Evolutionary conservation across 1,140 invertebrate genomes (phyloP), one percentile per base, ranked within the genome.

Genomic region (Tetramorium alpestre): DNA sequence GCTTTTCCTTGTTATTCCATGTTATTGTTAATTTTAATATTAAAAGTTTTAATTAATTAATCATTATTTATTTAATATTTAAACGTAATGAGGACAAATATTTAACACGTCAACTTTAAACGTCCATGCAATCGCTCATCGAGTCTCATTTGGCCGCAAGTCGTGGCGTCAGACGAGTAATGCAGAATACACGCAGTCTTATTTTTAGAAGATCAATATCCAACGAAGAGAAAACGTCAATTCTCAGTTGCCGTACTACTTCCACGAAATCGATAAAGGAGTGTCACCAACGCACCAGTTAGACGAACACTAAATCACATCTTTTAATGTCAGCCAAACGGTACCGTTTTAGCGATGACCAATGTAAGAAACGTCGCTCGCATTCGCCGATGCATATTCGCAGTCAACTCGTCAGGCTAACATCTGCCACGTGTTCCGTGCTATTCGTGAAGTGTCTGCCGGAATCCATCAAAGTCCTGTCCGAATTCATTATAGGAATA

Each of bases 141-240:
- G 54, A 44, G 56, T 64, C 28, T 16, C 33, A 54, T 6, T 41
- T 64, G 82, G 28, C 8, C 33, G 33, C 73, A n/a, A 85, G 60
- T 85, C 47, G 64, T 54, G 28, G 67, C 54, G 41, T 8, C 44
- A 22, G 25, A 16, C 58, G 13, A 76, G 16, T 54, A 54, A 85
- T 75, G 38, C 49, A 25, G 25, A 25, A 16, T 49, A 60, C 16
- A 51, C 16, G 62, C 18, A 33, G 41, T 25, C 33, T 85, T 86
- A 86, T 86, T 86, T 86, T 86, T 80, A 78, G 85, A 86, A 69
- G 76, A 81, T 86, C 85, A 76, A 86, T 86, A 86, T 60, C 25
- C 64, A 18, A 60, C 16, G 64, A 18, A 41, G 49, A 67, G 60
- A 11, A 85, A 86, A 80, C 51, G 76, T 80, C 85, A 81, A 85